Evolutionary conservation across 2,113 vertebrate species (phyloP), one percentile per base, ranked within the genome.

Genomic region (Nothoprocta pentlandii): DNA sequence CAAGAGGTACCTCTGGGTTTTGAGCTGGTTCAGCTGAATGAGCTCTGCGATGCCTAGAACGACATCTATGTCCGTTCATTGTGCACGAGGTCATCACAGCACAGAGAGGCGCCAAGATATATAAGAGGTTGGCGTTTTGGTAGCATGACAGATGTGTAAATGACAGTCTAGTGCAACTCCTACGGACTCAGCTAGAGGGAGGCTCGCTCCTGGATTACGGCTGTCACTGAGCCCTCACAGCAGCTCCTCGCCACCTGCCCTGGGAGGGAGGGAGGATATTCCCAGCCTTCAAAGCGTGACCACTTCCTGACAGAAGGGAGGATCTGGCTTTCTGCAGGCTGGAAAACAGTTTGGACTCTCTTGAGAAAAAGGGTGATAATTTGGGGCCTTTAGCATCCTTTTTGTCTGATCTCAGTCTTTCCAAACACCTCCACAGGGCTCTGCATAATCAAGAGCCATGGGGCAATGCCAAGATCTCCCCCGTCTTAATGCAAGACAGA

Each of bases 101-200:
- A 22, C 47, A 28, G 62, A 80, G 73, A 85, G 58, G 16, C 32
- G 89, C 12, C 26, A 47, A 56, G 80, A 69, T 19, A 28, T 0
- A 41, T 13, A 47, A 85, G 75, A 85, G 5, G 4, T 13, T 61
- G 13, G 22, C 4, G 5, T 90, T 81, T 71, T 86, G 80, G 56
- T 59, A 28, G 26, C 53, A 23, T 1, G 5, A 42, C 47, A 91
- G 49, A 36, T 17, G 26, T 53, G 58, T 70, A 73, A 70, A 64
- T 10, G 64, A 34, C n/a, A 81, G 32, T 49, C 53, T n/a, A 66
- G 12, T 69, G 80, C 67, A 95, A 47, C 62, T 91, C 87, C 58
- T 26, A 15, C 1, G 32, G 58, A 79, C 87, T 87, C 77, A 91
- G 91, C 84, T 93, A 94, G 78, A 85, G 83, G 84, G 77, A 95